Conservation (phyloP, 2,113 vertebrate species). For the Casuarius casuarius region DNA sequence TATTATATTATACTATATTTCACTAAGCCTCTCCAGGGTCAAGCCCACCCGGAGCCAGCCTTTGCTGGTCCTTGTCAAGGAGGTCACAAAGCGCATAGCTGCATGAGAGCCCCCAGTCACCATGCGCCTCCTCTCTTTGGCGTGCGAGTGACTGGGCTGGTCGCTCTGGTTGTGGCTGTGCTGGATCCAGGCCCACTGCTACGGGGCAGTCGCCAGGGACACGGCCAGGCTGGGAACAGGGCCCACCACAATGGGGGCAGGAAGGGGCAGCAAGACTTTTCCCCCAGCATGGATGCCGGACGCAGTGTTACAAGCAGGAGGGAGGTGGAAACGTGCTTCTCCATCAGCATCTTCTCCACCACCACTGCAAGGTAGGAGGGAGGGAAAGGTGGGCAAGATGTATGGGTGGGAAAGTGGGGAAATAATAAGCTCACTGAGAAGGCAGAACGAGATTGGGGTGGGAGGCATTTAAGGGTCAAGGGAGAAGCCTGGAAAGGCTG, state of each 20-base stretch:
- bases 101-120: not conserved
- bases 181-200: not conserved
- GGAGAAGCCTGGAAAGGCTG: not conserved
- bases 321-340: not conserved
- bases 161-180: not conserved
- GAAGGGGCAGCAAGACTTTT: not conserved
- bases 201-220: not conserved
- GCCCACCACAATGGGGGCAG: not conserved
- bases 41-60: not conserved
- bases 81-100: too few species aligned
- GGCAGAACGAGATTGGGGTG: not conserved
- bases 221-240: not conserved
- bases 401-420: fast-evolving
- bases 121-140: too few species aligned
- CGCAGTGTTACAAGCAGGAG: not conserved
- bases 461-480: not conserved
- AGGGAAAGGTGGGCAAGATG: not conserved
- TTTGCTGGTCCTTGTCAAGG: too few species aligned
- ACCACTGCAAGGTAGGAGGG: not conserved
- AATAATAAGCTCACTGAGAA: not conserved
- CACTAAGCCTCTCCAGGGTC: not conserved
- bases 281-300: too few species aligned
- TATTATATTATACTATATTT: not conserved
- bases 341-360: not conserved
- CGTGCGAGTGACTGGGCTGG: not conserved